These are phyloP conservation scores for Gadopsis bispinosus DNA, from an alignment of 2,797 vertebrate species.

Conservation along the genomic window DNA sequence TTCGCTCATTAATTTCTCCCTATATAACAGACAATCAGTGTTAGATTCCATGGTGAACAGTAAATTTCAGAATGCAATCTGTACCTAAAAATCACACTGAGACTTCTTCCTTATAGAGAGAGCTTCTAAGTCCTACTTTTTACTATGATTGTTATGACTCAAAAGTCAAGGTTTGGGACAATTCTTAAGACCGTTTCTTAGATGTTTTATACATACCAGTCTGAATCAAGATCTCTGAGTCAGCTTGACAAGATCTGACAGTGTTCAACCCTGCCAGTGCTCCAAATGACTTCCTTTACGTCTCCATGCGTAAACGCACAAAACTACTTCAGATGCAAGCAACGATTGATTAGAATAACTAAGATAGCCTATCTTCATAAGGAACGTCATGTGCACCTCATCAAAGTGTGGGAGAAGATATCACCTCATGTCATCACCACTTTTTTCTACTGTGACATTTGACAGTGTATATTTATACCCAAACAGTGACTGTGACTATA, in stretches of 20 bases:
- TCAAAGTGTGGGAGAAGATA: conserved; percentile 9
- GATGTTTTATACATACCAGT: background rate
- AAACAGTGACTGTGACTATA: background rate
- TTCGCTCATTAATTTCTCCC: background rate
- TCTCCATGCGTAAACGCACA: background rate
- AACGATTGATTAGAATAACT: background rate
- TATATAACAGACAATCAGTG: background rate
- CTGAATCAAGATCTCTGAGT: background rate
- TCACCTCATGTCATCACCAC: background rate
- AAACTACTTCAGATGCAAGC: background rate
- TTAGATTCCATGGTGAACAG: background rate
- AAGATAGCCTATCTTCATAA: background rate
- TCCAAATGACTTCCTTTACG: background rate
- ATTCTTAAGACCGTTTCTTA: background rate
- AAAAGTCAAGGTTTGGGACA: background rate
- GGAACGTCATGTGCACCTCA: conserved; percentile 22
- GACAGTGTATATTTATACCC: background rate
- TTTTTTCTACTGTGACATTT: background rate
- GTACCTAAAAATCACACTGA: background rate
- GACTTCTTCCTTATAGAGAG: background rate
- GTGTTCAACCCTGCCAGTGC: no score
- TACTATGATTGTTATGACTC: background rate
- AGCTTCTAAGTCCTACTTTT: background rate
- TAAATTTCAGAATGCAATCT: background rate
- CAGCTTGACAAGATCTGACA: background rate